Evolutionary conservation across 2,113 vertebrate species (phyloP).

Genomic region (Melanerpes aurifrons): DNA sequence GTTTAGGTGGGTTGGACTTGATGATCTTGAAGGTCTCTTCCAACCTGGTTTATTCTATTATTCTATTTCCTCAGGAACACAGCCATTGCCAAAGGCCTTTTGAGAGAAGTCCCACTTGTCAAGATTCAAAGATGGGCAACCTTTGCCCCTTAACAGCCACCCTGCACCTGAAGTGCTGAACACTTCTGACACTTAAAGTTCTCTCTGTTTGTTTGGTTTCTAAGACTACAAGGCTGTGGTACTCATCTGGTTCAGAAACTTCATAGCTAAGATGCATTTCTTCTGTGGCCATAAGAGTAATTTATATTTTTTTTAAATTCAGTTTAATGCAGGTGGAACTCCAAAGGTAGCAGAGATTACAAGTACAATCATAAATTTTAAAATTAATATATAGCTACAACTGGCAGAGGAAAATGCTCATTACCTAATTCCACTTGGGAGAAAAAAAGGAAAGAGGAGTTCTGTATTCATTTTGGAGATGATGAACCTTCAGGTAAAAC

Average conservation of each 20-base stretch:
- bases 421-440: background rate
- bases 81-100: background rate
- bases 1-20: no score
- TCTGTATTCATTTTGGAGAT: background rate
- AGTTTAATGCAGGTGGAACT: background rate
- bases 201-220: background rate
- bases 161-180: background rate
- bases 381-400: slow-evolving; percentile 35
- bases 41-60: no score
- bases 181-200: background rate
- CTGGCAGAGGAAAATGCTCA: background rate
- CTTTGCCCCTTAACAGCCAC: background rate
- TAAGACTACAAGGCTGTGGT: background rate
- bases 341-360: background rate
- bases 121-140: background rate
- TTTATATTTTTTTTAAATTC: background rate
- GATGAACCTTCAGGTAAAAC: background rate
- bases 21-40: no score
- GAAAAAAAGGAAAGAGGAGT: background rate
- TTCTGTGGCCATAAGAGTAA: background rate
- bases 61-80: background rate
- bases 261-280: background rate
- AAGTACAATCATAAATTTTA: background rate
- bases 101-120: background rate
- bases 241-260: background rate